Conservation (phyloP, 2,888 invertebrate genomes). For the Altica lythri region DNA sequence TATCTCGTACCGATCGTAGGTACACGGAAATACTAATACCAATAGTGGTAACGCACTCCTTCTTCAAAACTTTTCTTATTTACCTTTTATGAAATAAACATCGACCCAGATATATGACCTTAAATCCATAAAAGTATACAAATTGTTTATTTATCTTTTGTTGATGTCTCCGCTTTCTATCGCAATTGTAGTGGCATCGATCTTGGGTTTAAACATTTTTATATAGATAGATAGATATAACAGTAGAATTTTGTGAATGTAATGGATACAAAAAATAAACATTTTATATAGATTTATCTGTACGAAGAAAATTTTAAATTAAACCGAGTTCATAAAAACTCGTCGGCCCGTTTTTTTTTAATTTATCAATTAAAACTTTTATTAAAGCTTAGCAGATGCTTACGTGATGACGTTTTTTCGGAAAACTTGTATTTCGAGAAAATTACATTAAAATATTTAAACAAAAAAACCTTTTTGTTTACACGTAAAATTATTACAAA, state of each 20-base stretch:
- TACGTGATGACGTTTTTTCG: no score
- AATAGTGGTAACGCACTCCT: background rate
- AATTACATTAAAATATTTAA: no score
- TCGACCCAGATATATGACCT: constrained; percentile 11
- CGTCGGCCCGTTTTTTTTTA: no score
- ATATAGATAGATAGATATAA: background rate
- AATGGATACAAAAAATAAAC: background rate
- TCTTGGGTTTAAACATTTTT: background rate
- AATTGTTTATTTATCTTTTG: background rate
- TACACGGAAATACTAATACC: background rate
- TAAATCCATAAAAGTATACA: constrained; percentile 4
- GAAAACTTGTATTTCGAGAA: no score
- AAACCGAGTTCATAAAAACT: background rate
- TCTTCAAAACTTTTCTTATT: constrained; percentile 13
- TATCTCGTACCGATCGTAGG: background rate
- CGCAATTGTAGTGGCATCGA: no score
- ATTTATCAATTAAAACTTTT: no score
- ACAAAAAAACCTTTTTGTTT: no score
- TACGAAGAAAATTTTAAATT: background rate
- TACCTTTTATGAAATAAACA: constrained; percentile 2
- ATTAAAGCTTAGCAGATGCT: no score
- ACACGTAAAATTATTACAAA: no score
- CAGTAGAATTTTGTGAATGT: background rate
- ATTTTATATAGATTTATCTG: background rate
- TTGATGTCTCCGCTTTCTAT: constrained; percentile 3